Percentiles rank a stretch among this genome's conserved stretches.
These are phyloP conservation scores for Tichodroma muraria DNA, from an alignment of 2,113 vertebrate species.

Conservation along the genomic window DNA sequence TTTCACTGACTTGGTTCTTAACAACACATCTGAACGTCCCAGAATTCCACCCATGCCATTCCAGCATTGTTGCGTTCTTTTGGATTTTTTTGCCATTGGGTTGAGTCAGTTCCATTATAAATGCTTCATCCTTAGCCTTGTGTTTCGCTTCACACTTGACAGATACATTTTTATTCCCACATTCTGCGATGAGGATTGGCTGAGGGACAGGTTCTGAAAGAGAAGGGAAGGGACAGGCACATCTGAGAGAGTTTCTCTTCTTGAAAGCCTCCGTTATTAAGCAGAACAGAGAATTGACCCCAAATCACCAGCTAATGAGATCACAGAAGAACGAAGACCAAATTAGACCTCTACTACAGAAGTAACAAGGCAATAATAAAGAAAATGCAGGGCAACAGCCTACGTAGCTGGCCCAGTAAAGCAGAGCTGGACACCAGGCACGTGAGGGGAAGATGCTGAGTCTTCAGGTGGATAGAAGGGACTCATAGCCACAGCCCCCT, in stretches of 20 bases:
- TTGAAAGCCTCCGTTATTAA: neutral
- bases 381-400: neutral
- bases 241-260: neutral
- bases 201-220: constrained; percentile 42
- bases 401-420: neutral
- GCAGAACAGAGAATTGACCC: neutral
- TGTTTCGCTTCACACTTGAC: constrained; percentile 20
- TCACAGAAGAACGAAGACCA: neutral
- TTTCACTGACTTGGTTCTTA: neutral
- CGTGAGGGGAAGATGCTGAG: neutral
- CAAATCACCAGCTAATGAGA: neutral
- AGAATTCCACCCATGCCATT: neutral
- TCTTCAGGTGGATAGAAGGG: rapidly evolving
- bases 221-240: neutral
- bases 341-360: neutral
- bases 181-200: neutral
- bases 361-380: neutral
- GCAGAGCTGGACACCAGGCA: neutral
- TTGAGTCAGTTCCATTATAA: neutral
- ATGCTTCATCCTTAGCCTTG: neutral
- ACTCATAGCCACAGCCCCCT: neutral
- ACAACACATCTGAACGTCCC: neutral
- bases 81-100: neutral
- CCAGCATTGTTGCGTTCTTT: neutral
- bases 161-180: neutral